These are phyloP conservation scores for Myathropa florea DNA, from an alignment of 2,888 invertebrate genomes.

Conservation along the genomic window DNA sequence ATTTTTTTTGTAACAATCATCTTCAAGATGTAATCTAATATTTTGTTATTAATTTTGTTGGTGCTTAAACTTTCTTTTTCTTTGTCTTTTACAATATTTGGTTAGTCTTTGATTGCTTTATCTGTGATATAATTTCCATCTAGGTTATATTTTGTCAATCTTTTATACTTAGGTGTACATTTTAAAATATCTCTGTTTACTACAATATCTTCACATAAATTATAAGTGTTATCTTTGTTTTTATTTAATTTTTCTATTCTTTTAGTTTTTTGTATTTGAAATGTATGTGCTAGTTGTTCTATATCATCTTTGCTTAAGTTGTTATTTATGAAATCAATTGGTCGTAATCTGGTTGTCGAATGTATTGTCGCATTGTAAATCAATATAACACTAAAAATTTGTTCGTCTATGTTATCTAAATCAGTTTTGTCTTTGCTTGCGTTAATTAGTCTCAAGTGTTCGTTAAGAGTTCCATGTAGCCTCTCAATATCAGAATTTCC, in stretches of 20 bases:
- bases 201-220: slow-evolving; percentile 15
- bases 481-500: no score
- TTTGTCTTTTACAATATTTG: slow-evolving; percentile 10
- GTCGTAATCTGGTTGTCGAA: no score
- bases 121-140: slow-evolving; percentile 15
- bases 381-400: no score
- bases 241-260: neutral
- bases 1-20: no score
- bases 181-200: slow-evolving; percentile 19
- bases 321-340: neutral
- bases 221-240: neutral
- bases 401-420: no score
- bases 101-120: slow-evolving; percentile 9
- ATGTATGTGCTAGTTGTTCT: neutral
- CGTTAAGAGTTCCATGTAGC: no score
- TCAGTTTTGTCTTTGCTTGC: no score
- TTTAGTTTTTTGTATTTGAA: neutral
- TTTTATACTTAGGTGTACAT: slow-evolving; percentile 16
- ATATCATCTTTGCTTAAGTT: neutral
- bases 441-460: no score
- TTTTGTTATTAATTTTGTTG: no score
- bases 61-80: slow-evolving; percentile 1
- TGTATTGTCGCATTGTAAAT: no score
- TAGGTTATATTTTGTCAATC: neutral
- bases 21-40: no score